These are phyloP conservation scores for Homarus gammarus DNA, from an alignment of 2,888 invertebrate species.

Conservation along the genomic window DNA sequence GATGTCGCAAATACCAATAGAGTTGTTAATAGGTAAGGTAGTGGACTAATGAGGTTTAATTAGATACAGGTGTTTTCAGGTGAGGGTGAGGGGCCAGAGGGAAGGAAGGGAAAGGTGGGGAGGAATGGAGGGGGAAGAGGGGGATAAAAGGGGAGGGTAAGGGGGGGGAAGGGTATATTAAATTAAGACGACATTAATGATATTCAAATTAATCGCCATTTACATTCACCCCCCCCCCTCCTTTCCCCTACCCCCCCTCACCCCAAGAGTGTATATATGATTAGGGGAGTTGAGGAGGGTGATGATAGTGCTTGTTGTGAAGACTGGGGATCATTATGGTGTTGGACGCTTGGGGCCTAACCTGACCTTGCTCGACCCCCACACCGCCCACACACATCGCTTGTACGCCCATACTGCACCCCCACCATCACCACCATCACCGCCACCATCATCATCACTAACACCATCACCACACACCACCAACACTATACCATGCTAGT, in stretches of 20 bases:
- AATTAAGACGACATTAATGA: slow-evolving; percentile 28
- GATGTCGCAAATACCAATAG: no score
- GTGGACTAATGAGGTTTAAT: no score
- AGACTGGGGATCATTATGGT: slow-evolving; percentile 42
- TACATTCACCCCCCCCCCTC: no score
- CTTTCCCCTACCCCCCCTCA: no score
- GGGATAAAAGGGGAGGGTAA: slow-evolving; percentile 5
- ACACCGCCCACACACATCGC: slow-evolving; percentile 9
- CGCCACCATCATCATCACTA: background rate
- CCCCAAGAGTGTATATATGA: slow-evolving; percentile 15
- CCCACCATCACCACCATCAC: background rate
- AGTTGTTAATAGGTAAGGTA: no score
- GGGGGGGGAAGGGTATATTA: slow-evolving; percentile 13
- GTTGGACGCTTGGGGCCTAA: background rate
- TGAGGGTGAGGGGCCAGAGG: no score
- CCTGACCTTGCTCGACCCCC: slow-evolving; percentile 13
- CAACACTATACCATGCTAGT: background rate
- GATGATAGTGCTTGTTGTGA: slow-evolving; percentile 50
- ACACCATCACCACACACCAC: background rate
- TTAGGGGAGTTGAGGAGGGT: slow-evolving; percentile 27
- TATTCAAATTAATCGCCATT: slow-evolving; percentile 48
- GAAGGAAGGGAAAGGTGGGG: background rate
- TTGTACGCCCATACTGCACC: background rate
- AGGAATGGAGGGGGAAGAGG: background rate
- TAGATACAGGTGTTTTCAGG: no score